Evolutionary conservation across 2,797 vertebrate genomes (phyloP).

Genomic region (Xerus rutilus): DNA sequence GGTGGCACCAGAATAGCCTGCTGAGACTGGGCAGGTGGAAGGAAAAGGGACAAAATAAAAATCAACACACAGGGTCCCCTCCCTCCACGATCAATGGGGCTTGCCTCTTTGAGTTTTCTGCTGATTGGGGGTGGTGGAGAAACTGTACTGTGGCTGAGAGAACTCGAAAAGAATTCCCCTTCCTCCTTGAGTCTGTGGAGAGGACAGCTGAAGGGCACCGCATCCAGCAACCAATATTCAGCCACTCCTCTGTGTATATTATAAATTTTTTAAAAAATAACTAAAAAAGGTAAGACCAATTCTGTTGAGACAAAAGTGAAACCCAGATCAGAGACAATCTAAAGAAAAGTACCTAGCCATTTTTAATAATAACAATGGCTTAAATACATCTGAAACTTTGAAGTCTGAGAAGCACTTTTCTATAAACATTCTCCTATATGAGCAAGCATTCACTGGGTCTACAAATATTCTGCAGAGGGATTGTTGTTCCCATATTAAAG

Average conservation of each 20-base stretch:
- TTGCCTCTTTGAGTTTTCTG: background rate
- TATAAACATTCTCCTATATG: background rate
- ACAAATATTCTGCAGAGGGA: background rate
- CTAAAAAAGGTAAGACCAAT: background rate
- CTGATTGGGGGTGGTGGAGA: background rate
- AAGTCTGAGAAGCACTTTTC: background rate
- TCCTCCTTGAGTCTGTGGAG: background rate
- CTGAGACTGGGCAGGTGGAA: background rate
- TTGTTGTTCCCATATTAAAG: background rate
- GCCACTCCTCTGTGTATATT: background rate
- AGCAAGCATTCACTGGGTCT: background rate
- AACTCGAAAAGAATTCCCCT: background rate
- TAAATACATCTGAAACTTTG: background rate
- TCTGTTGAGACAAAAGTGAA: conserved; percentile 16
- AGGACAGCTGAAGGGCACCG: fast-evolving
- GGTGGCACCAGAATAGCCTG: background rate
- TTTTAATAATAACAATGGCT: background rate
- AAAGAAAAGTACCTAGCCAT: background rate
- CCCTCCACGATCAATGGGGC: background rate
- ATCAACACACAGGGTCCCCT: background rate
- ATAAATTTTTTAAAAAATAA: background rate
- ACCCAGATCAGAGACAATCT: background rate
- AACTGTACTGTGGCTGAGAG: background rate
- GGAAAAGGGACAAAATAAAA: background rate
- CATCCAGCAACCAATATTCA: background rate